Evolutionary conservation across 2,113 vertebrate genomes (phyloP), one percentile per base, ranked within the genome.

Genomic region (Hirundichthys speculiger): DNA sequence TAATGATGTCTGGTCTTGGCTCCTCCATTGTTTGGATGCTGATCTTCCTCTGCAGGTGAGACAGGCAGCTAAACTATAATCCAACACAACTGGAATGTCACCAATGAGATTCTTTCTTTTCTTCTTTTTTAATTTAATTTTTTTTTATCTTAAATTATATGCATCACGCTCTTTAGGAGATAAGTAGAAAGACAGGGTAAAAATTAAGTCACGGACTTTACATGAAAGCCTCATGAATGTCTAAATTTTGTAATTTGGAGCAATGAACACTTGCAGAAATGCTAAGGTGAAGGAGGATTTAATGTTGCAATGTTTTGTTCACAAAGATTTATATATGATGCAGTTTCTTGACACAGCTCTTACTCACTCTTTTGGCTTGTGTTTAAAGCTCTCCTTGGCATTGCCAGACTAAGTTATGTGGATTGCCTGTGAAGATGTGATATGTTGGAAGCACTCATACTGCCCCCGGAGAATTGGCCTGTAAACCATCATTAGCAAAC

Each of bases 401-500:
- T 87, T 87, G 90, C 87, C 86, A 91, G 62, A 82, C 75, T 85
- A 84, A 86, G 86, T 89, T 90, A 87, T 80, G 75, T 80, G 83
- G 64, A 73, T 85, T 82, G 81, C 85, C 79, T 86, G 80, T 89
- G 77, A 89, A 90, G 84, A 90, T 76, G 80, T 68, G 78, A 82
- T 84, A 80, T 86, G 75, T 83, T 84, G 86, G 76, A 85, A 90
- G 89, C 84, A 81, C 87, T 87, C 82, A 72, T 79, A 79, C 71
- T 80, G 80, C 77, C 90, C 85, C 88, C 59, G 73, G 90, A 88
- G 88, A 83, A 89, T 88, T 88, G 84, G 86, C 79, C 86, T 86
- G 91, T 89, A 91, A 91, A 91, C 84, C 86, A 79, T 88, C 84
- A 90, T 93, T 91, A 91, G 87, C 63, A 72, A 77, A 64, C 62